Base-by-base conservation (phyloP, 2,888 invertebrate genomes). In the Sphaeridia pumilis region DNA sequence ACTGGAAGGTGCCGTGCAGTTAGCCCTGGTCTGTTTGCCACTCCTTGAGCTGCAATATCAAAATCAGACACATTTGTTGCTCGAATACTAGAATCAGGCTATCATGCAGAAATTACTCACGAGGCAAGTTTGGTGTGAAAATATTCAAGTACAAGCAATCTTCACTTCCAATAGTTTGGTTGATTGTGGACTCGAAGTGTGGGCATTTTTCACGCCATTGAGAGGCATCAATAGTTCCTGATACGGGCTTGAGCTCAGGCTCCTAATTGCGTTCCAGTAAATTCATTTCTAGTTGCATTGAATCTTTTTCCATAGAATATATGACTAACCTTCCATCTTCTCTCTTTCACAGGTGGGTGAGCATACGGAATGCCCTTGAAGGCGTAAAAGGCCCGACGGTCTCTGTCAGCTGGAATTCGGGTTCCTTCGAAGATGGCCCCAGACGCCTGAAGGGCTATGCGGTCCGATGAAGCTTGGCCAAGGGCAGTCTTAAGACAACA, bases 1-100 rank as follows among this genome's bases (percentile, higher is more conserved):
- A 83, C 83, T 0, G 83, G 81, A 28, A 78, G 66, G 1, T 72
- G 69, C 34, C 68, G 66, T 3, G 44, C 5, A 36, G 27, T 26
- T 7, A 12, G 17, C 27, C 43, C 28, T 10, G 36, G 26, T 17
- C 44, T 27, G 26, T 20, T 12, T 31, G 22, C n/a, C n/a, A n/a
- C n/a, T n/a, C n/a, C 20, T 35, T 52, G 42, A 36, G 52, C 46
- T 52, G 14, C 17, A 48, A 45, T 27, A 2, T n/a, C n/a, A 31
- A 5, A 17, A 20, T 17, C 17, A 31, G 31, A 31, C 31, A 31
- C 10, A 10, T 31, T 31, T 31, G 31, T 31, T 10, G 10, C 14
- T 31, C 31, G 14, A 7, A 7, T 31, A 7, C 7, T 10, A 31
- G 14, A 31, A 10, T 10, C 31, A 14, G 14, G n/a, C n/a, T n/a